Base-by-base conservation (phyloP, 1,140 invertebrate species). In the Tetraneura akinire region DNA sequence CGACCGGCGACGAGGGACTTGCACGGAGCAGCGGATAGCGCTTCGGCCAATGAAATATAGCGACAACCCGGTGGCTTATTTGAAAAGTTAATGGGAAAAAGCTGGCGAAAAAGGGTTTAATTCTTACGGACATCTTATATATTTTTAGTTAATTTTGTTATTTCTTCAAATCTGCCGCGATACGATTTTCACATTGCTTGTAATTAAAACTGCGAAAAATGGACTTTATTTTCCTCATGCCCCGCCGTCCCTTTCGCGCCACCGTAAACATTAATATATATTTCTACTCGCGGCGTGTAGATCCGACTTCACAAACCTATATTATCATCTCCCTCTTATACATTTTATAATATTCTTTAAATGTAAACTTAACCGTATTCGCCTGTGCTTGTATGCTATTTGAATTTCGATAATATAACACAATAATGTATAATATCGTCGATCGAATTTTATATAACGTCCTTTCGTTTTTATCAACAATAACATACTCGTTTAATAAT, bases 61-160 rank as follows among this genome's bases (percentile, higher is more conserved):
- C 26, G 68, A 71, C 68, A 51, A 47, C 68, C 23, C 45, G 47
- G 68, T 71, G 23, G 68, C 68, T 71, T 71, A 71, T 71, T 71
- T 51, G 68, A 71, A 71, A 71, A 71, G 68, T 74, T 74, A 74
- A 74, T 74, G 49, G 71, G 51, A 74, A 74, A 55, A 42, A 74
- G 53, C 49, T 10, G 49, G 71, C 49, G 29, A n/a, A 26, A 53
- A 55, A 37, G 49, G 53, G n/a, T 49, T 53, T 55, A 74, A 74
- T 55, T 57, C 49, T 74, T 57, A 74, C 51, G 53, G 53, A 74
- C 71, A 26, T 74, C 71, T 74, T 57, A 21, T n/a, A 74, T 37
- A 74, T 45, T 78, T 76, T 78, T 78, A 78, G 51, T 78, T 78
- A 62, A 71, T 71, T 71, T 71, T 29, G 47, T 71, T 71, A 71